Conservation (phyloP, 2,113 vertebrate genomes). For the Pandion haliaetus region DNA sequence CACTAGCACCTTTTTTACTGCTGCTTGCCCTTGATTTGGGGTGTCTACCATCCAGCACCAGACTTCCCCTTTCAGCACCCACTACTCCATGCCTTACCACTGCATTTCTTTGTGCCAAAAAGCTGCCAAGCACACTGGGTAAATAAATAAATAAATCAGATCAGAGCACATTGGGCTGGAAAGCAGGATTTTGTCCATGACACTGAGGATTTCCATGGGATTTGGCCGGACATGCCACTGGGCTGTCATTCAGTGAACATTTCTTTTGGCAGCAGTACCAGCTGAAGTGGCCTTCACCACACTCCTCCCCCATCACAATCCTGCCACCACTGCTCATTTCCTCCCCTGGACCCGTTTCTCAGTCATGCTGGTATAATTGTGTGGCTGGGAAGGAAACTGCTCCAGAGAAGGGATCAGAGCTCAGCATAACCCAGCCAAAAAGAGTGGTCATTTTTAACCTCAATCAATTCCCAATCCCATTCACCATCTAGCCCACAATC, state of each 20-base stretch:
- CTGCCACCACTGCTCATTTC: not conserved
- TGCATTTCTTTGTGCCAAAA: not conserved
- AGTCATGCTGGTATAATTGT: not conserved
- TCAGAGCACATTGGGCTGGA: not conserved
- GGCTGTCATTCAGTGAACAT: not conserved
- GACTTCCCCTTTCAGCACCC: not conserved
- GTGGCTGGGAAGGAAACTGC: not conserved
- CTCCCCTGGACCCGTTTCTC: not conserved
- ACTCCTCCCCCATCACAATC: not conserved
- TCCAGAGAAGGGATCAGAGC: not conserved
- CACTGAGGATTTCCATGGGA: not conserved
- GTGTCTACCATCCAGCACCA: not conserved
- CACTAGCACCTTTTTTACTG: not conserved
- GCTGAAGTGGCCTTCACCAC: conserved; percentile 7
- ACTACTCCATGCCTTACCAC: not conserved
- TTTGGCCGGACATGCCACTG: not conserved
- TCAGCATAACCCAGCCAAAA: not conserved
- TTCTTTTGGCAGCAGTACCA: conserved; percentile 17
- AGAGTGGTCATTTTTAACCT: not conserved
- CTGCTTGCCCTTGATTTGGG: not conserved
- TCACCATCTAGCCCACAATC: not conserved
- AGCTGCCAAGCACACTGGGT: not conserved
- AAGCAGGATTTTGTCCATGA: not conserved
- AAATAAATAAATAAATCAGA: not conserved
- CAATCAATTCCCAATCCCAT: not conserved